Conservation (phyloP, 2,797 vertebrate genomes). For the Pitangus sulphuratus region DNA sequence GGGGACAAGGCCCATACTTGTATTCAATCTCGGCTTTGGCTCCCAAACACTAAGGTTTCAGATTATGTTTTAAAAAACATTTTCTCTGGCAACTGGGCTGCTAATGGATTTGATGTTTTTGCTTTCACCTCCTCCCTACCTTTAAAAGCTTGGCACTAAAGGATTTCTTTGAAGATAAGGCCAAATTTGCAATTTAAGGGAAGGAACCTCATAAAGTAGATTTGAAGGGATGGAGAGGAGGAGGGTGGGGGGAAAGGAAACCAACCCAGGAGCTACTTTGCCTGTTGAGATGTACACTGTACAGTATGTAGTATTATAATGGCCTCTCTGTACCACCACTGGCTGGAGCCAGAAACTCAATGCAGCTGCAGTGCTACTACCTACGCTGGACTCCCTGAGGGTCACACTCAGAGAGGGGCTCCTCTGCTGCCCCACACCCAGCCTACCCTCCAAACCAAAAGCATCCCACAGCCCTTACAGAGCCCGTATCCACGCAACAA, state of each 20-base stretch:
- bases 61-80: conserved; percentile 68
- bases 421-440: not conserved
- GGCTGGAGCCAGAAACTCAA: conserved; percentile 44
- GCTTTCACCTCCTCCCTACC: conserved; percentile 55
- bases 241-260: not conserved
- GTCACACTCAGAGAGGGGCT: not conserved
- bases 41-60: conserved; percentile 61
- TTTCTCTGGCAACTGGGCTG: conserved; percentile 73
- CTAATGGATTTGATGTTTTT: conserved; percentile 66
- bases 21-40: conserved; percentile 43
- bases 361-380: conserved; percentile 58
- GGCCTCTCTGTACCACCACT: conserved; percentile 49
- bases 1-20: conserved; percentile 62
- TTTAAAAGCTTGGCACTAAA: conserved; percentile 72
- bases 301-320: conserved; percentile 55
- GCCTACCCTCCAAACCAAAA: not conserved
- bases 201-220: conserved; percentile 68
- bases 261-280: conserved; percentile 46
- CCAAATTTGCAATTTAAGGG: conserved; percentile 74
- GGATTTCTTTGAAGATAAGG: conserved; percentile 75
- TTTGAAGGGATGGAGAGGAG: conserved; percentile 48
- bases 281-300: conserved; percentile 63
- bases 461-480: not conserved
- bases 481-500: not conserved
- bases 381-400: not conserved